Evolutionary conservation across 1,140 invertebrate species (phyloP), one percentile per base, ranked within the genome.

Genomic region (Zaprionus ornatus): DNA sequence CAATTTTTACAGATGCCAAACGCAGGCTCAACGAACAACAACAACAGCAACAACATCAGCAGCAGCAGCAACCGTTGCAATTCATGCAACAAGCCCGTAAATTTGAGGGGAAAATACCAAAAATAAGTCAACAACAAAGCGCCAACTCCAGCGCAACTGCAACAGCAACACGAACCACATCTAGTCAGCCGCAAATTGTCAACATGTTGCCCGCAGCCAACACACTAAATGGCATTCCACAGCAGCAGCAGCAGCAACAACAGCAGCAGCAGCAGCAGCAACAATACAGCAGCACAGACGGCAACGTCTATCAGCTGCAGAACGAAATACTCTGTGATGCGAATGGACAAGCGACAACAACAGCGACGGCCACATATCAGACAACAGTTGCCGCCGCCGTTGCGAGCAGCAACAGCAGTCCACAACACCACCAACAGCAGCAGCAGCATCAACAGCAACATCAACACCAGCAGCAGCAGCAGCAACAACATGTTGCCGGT

Each of bases 101-200:
- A 82, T 92, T 92, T 55, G 91, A 92, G 48, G 91, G 91, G 60
- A 92, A 91, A 76, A 92, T 92, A 85, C 91, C 91, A 80, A 92
- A 91, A 80, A 64, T 91, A 79, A 85, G 72, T 90, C 90, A 90
- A 48, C 92, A 37, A 93, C 94, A 94, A 93, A 91, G 5, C 62
- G 55, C 42, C 50, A 59, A 29, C 56, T 57, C 12, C 69, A 78
- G 42, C 35, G 9, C 69, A 56, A 93, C 93, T 15, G 69, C 80
- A 32, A 57, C 92, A 12, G 93, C 94, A 17, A 75, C 88, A 50
- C 68, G 93, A 57, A 62, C 65, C 42, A 61, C 79, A 50, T 86
- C 82, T 85, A 85, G 82, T 85, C 82, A 84, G 63, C 62, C 77
- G 55, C 75, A 81, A 69, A 82, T 78, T 61, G 67, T 79, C 72